These are phyloP conservation scores for Rhabdomys dilectus DNA, from an alignment of 2,113 vertebrate species.

Conservation along the genomic window DNA sequence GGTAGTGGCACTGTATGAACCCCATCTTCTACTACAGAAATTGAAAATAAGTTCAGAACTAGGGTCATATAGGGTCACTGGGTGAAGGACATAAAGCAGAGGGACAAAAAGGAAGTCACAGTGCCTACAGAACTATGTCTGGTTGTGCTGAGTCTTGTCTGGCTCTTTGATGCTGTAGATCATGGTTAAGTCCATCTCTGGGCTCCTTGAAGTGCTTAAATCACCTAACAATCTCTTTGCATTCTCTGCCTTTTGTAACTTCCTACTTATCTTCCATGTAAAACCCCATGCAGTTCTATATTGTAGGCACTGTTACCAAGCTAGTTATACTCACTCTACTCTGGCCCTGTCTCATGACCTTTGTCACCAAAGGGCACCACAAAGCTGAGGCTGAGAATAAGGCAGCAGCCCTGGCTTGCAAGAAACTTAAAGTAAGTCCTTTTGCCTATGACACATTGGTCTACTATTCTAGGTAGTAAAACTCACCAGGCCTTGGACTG, in stretches of 20 bases:
- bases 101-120: background rate
- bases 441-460: fast-evolving
- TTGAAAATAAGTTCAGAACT: background rate
- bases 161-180: background rate
- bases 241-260: background rate
- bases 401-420: slow-evolving; percentile 94
- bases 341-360: slow-evolving; percentile 95
- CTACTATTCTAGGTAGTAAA: background rate
- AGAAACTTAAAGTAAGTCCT: slow-evolving; percentile 93
- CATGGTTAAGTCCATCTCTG: background rate
- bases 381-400: slow-evolving; percentile 91
- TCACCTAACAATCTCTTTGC: background rate
- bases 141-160: background rate
- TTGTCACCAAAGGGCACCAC: slow-evolving; percentile 90
- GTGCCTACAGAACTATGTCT: background rate
- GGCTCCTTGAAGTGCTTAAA: background rate
- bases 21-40: background rate
- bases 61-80: background rate
- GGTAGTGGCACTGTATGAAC: background rate
- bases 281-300: slow-evolving; percentile 92
- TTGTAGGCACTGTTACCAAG: slow-evolving; percentile 91
- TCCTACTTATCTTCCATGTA: slow-evolving; percentile 67
- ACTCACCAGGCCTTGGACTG: background rate
- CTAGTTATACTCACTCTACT: slow-evolving; percentile 91
- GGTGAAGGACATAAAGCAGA: background rate